A percentile compares a stretch with the other conserved stretches of the same genome.
phyloP scores from a whole-genome alignment of 2,113 vertebrate genomes.

The Acanthisitta chloris region DNA sequence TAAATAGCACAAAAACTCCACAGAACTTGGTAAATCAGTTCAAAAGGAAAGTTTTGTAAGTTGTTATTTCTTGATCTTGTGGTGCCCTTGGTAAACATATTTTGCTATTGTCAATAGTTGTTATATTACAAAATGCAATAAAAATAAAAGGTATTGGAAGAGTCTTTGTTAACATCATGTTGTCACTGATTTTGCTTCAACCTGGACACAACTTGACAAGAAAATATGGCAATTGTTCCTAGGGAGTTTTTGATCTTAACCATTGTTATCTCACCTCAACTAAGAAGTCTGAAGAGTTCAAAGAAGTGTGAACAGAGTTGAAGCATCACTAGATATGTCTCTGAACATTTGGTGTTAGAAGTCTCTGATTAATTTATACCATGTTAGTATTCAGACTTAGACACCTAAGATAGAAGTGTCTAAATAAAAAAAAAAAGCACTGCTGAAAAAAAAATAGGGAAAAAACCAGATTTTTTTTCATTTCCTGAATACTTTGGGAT shows the following conservation, averaged over 20 bases:
- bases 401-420: background rate
- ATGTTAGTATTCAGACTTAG: background rate
- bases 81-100: background rate
- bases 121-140: background rate
- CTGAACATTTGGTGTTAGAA: background rate
- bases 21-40: background rate
- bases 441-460: background rate
- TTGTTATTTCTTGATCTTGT: background rate
- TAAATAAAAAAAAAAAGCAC: rapidly evolving
- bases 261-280: background rate
- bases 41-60: background rate
- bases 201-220: background rate
- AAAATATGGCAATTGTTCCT: background rate
- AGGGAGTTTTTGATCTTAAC: background rate
- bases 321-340: background rate
- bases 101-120: background rate
- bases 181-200: background rate
- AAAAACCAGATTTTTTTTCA: background rate
- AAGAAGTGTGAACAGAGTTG: background rate
- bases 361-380: background rate
- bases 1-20: background rate
- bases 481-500: background rate
- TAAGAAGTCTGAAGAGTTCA: background rate
- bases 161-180: background rate
- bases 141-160: background rate